Conservation (phyloP, 2,797 vertebrate species). For the Lerista edwardsae region DNA sequence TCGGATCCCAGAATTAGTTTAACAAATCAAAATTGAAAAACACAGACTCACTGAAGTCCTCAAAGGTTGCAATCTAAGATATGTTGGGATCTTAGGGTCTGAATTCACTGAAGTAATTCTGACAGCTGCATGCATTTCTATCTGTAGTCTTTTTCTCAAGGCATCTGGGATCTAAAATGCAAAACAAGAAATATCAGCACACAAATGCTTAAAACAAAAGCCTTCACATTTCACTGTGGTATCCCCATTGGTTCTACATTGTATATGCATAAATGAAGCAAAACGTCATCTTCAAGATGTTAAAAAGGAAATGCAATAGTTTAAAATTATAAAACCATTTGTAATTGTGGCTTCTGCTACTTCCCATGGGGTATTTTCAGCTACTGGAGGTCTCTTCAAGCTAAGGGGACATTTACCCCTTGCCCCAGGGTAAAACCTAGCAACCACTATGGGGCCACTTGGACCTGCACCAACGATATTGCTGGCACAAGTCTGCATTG, state of each 20-base stretch:
- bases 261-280: not conserved
- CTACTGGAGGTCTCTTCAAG: no score
- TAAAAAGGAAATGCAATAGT: no score
- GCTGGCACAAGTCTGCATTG: no score
- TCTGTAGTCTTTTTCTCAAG: constrained; percentile 80
- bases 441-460: no score
- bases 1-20: not conserved
- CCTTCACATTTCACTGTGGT: not conserved
- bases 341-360: no score
- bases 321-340: no score
- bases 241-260: not conserved
- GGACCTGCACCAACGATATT: no score
- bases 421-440: no score
- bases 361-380: no score
- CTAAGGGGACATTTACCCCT: no score
- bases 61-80: constrained; percentile 83
- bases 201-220: not conserved
- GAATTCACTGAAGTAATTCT: constrained; percentile 86
- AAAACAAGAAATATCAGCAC: constrained; percentile 39
- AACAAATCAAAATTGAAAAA: constrained; percentile 21
- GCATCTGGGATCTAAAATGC: constrained; percentile 85
- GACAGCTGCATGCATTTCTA: constrained; percentile 86
- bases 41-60: constrained; percentile 83
- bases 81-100: constrained; percentile 81
- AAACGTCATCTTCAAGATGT: not conserved